These are phyloP conservation scores for Melanaphis sacchari DNA, from an alignment of 1,140 invertebrate genomes.

Conservation along the genomic window DNA sequence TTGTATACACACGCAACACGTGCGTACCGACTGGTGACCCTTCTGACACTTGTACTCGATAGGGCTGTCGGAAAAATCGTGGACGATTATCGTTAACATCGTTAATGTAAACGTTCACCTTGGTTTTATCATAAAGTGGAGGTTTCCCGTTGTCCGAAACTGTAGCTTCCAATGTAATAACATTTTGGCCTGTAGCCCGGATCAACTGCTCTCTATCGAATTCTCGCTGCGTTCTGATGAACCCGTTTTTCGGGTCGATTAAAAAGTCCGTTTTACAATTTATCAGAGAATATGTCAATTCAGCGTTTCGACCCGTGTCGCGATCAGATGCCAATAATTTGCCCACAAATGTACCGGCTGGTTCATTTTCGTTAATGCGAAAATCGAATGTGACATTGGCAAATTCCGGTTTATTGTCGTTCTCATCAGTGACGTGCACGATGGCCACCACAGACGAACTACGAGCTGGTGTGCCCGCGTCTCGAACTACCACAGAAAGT, in stretches of 20 bases:
- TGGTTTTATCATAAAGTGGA: slow-evolving; percentile 83
- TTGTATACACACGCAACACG: slow-evolving; percentile 83
- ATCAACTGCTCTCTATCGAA: slow-evolving; percentile 89
- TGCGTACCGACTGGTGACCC: slow-evolving; percentile 78
- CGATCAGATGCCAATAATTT: slow-evolving; percentile 87
- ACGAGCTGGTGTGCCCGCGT: slow-evolving; percentile 76
- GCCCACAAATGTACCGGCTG: slow-evolving; percentile 86
- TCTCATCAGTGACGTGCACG: slow-evolving; percentile 93
- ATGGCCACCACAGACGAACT: slow-evolving; percentile 85
- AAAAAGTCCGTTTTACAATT: slow-evolving; percentile 81
- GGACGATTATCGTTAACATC: slow-evolving; percentile 95
- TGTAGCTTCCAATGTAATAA: slow-evolving; percentile 81
- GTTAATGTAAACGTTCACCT: slow-evolving; percentile 84
- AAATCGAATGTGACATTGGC: slow-evolving; percentile 86
- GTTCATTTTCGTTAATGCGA: slow-evolving; percentile 86
- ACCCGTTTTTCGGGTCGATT: slow-evolving; percentile 89
- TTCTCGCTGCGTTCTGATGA: slow-evolving; percentile 82
- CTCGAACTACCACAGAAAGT: slow-evolving; percentile 80
- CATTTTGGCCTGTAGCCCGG: slow-evolving; percentile 76
- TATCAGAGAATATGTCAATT: slow-evolving; percentile 85
- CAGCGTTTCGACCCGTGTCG: slow-evolving; percentile 90
- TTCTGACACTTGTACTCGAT: slow-evolving; percentile 86
- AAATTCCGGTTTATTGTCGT: slow-evolving; percentile 92
- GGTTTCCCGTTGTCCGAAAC: slow-evolving; percentile 87
- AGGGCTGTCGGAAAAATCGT: slow-evolving; percentile 81